These are phyloP conservation scores for Metopolophium dirhodum DNA, from an alignment of 1,140 invertebrate species.

Conservation along the genomic window DNA sequence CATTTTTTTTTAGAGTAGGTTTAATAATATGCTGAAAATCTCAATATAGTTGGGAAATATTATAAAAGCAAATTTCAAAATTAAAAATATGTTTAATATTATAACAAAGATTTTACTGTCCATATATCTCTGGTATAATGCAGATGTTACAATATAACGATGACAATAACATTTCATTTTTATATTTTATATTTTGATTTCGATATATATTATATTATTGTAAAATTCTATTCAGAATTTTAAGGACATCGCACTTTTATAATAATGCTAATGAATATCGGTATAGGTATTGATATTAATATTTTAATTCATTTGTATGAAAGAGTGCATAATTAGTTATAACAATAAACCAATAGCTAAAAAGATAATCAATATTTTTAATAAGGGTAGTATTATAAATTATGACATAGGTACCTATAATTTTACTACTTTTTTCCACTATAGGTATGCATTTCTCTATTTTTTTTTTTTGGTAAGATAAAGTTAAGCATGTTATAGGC, in stretches of 20 bases:
- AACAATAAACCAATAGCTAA: neutral
- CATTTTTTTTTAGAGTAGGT: neutral
- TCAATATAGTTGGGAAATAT: neutral
- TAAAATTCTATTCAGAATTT: neutral
- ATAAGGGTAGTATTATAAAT: too few relatives aligned
- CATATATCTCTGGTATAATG: neutral
- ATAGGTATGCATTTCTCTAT: too few relatives aligned
- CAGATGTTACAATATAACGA: neutral
- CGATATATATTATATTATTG: neutral
- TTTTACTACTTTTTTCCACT: too few relatives aligned
- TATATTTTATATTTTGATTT: neutral
- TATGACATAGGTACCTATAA: too few relatives aligned
- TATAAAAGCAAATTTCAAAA: neutral
- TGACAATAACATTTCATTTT: neutral
- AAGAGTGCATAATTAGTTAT: neutral
- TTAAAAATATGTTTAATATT: neutral
- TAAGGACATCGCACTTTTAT: neutral
- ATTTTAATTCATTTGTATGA: neutral
- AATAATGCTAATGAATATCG: neutral
- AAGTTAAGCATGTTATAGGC: too few relatives aligned
- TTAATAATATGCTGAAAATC: neutral
- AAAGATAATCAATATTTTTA: too few relatives aligned
- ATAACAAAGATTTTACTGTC: neutral
- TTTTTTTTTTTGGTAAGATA: neutral
- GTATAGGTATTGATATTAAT: neutral